A percentile compares a stretch with the other conserved stretches of the same genome.
phyloP scores from a whole-genome alignment of 2,113 vertebrate species.

The Oryzias javanicus region DNA sequence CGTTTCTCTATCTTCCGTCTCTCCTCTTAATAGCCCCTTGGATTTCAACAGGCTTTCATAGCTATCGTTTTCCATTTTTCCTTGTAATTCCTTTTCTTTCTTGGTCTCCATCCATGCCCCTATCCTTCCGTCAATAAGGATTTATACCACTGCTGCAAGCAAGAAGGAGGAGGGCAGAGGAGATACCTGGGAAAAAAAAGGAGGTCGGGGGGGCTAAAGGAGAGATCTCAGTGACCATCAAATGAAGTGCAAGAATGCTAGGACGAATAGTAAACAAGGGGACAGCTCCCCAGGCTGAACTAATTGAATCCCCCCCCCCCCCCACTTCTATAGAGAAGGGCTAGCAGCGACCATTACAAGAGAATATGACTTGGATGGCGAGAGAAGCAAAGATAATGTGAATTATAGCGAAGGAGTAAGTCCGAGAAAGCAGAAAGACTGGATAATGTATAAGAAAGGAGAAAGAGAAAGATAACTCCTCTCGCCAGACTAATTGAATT shows the following conservation, averaged over 20 bases:
- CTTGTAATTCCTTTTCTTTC: constrained; percentile 10
- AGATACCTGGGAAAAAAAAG: constrained; percentile 8
- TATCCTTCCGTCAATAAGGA: constrained; percentile 42
- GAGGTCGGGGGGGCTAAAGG: neutral
- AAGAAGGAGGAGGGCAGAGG: constrained; percentile 9
- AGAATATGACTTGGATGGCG: constrained; percentile 20
- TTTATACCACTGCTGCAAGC: constrained; percentile 36
- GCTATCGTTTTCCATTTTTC: constrained; percentile 30
- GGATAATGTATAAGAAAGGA: constrained; percentile 53
- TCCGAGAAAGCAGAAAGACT: constrained; percentile 33
- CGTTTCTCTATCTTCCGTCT: constrained; percentile 51
- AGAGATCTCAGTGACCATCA: constrained; percentile 39
- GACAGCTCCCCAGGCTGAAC: constrained; percentile 28
- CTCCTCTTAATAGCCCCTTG: constrained; percentile 43
- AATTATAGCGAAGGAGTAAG: constrained; percentile 26
- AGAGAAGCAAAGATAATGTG: constrained; percentile 6
- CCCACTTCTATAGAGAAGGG: constrained; percentile 8
- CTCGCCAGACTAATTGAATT: constrained; percentile 71
- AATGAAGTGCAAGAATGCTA: constrained; percentile 41
- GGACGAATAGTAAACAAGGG: constrained; percentile 55
- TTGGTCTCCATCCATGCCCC: constrained; percentile 1
- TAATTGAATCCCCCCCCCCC: constrained; percentile 54
- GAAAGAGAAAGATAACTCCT: constrained; percentile 31
- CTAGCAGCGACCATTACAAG: constrained; percentile 27
- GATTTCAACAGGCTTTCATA: constrained; percentile 48